phyloP scores from a whole-genome alignment of 2,888 invertebrate species.

The Nasonovia ribisnigri region DNA sequence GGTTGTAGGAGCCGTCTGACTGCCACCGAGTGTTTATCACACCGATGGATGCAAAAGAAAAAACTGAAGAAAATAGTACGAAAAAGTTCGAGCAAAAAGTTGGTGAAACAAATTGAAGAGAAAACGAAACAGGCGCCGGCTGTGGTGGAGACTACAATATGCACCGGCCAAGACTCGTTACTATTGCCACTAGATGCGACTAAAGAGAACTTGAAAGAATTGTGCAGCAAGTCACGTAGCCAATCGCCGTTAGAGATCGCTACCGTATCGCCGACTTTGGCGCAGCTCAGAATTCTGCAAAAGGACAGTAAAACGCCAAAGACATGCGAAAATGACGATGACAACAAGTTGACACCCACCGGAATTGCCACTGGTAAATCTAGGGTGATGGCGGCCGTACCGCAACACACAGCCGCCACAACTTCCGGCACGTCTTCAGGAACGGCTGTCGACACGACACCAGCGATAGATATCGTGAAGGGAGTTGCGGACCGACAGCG shows the following conservation, averaged over 20 bases:
- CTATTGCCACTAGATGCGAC: slow-evolving; percentile 16
- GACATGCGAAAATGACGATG: neutral
- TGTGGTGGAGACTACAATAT: neutral
- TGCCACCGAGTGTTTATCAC: slow-evolving; percentile 88
- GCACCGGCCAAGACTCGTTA: neutral
- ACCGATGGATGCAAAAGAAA: slow-evolving; percentile 83
- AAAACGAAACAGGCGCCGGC: neutral
- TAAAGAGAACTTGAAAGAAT: slow-evolving; percentile 50
- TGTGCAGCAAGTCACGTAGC: slow-evolving; percentile 48
- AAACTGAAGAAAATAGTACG: slow-evolving; percentile 69
- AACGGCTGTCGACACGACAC: neutral
- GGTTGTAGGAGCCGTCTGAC: slow-evolving; percentile 81
- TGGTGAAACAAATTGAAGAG: neutral
- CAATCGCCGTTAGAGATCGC: slow-evolving; percentile 31
- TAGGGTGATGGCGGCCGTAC: neutral
- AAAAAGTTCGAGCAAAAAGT: slow-evolving; percentile 40
- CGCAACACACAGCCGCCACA: neutral
- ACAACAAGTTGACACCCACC: neutral
- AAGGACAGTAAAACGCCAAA: neutral
- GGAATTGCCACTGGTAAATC: neutral
- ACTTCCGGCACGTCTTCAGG: neutral
- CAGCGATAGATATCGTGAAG: neutral
- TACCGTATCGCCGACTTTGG: neutral
- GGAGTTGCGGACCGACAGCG: neutral
- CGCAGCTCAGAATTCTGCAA: neutral